Evolutionary conservation across 2,888 invertebrate species (phyloP).

Genomic region (Meta bourneti): DNA sequence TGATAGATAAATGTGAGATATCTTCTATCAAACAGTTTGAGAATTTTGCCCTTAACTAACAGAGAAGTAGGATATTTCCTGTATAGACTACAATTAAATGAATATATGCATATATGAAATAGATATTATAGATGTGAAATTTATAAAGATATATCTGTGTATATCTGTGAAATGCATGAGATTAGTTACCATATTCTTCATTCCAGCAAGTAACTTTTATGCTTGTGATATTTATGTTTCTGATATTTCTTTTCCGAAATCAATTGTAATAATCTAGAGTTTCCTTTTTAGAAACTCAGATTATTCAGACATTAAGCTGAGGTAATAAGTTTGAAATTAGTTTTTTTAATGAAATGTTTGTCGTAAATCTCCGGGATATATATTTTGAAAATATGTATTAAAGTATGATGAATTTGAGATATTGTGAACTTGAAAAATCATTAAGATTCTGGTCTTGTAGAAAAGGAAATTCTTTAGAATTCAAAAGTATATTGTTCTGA

Average conservation of each 20-base stretch:
- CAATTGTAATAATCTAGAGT: background rate
- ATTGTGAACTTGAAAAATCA: no score
- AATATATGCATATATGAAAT: conserved; percentile 52
- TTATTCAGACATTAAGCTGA: background rate
- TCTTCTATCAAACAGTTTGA: conserved; percentile 35
- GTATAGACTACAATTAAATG: conserved; percentile 52
- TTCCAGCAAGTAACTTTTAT: conserved; percentile 22
- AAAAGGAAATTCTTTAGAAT: no score
- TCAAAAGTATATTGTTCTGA: no score
- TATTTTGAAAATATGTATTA: no score
- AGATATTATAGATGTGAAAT: conserved; percentile 62
- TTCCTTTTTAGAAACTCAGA: conserved; percentile 5
- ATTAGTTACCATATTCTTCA: conserved; percentile 36
- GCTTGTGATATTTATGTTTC: conserved; percentile 10
- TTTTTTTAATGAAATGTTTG: background rate
- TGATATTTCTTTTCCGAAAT: background rate
- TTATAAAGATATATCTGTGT: conserved; percentile 46
- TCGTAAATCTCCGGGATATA: no score
- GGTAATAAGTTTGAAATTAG: background rate
- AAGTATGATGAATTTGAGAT: no score
- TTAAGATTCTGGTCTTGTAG: no score
- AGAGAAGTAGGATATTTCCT: conserved; percentile 42
- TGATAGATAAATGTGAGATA: conserved; percentile 51
- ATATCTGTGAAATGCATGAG: conserved; percentile 38
- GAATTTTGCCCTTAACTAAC: conserved; percentile 18